Evolutionary conservation across 2,797 vertebrate species (phyloP), one percentile per base, ranked within the genome.

Genomic region (Coregonus ussuriensis): DNA sequence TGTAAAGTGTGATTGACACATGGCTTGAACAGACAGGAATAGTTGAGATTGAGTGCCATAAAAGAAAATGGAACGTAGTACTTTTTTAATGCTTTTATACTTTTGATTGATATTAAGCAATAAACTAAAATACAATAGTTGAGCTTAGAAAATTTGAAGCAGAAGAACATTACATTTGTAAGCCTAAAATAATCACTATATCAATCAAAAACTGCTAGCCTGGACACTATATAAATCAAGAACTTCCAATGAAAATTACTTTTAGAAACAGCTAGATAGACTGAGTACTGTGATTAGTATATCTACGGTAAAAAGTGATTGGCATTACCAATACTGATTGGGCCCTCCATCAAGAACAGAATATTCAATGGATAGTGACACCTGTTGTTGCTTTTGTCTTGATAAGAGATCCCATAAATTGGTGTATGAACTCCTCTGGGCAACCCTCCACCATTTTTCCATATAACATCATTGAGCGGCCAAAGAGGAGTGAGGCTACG

Each of bases 1-100:
- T 73, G 76, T 88, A 89, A 91, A 91, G 81, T 47, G 63, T 82
- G 88, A 92, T 81, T 82, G 93, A 92, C 92, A 89, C 79, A 75
- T 84, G 82, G 82, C 84, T 85, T 89, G 86, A 88, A 82, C 76
- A 65, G 65, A 84, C 74, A 81, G 37, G 74, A 79, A 56, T 29
- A 62, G 54, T 63, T 76, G 59, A 80, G 65, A 62, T 69, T 25
- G 4, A 18, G 72, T 41, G 21, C 52, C 47, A 52, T 74, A 77
- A 67, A 82, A 76, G 63, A 73, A 53, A 47, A 84, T 62, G 69
- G 65, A 67, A 25, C 75, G 25, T 54, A 59, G 5, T 18, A n/a
- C 35, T 33, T 68, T 65, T 1, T 15, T 21, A 6, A 59, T 9
- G 56, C 65, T n/a, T 63, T 75, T 25, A 76, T 29, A 53, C n/a